Evolutionary conservation across 2,797 vertebrate species (phyloP).

Genomic region (Tapera naevia): DNA sequence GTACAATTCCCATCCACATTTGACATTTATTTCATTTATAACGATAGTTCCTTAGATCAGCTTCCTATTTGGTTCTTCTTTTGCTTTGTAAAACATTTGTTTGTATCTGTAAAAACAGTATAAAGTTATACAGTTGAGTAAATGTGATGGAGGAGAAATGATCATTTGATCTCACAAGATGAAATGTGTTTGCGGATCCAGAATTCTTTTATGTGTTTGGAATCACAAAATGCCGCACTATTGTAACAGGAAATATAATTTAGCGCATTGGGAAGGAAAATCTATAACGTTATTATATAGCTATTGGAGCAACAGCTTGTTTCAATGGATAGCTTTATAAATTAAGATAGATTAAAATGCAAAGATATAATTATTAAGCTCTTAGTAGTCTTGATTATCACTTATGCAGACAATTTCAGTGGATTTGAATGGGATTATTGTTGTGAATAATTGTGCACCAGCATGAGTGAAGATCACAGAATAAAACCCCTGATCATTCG

Average conservation of each 20-base stretch:
- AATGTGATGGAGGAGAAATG: not conserved
- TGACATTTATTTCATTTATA: not conserved
- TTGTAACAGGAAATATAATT: not conserved
- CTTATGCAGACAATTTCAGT: not conserved
- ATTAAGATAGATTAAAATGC: not conserved
- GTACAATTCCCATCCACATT: not conserved
- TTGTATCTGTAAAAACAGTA: not conserved
- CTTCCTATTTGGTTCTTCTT: not conserved
- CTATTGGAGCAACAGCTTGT: not conserved
- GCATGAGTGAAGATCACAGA: not conserved
- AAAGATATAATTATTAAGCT: not conserved
- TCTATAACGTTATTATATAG: not conserved
- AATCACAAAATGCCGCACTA: not conserved
- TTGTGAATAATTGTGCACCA: not conserved
- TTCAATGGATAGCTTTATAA: not conserved
- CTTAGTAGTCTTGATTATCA: not conserved
- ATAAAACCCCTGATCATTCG: not conserved
- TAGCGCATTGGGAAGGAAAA: not conserved
- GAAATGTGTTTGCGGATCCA: not conserved
- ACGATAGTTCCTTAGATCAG: not conserved
- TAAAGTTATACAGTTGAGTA: not conserved
- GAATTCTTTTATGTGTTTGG: not conserved
- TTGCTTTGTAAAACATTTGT: not conserved
- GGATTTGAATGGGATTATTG: not conserved
- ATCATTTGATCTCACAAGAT: not conserved